Conservation (phyloP, 2,113 vertebrate genomes). For the Erpornis zantholeuca region DNA sequence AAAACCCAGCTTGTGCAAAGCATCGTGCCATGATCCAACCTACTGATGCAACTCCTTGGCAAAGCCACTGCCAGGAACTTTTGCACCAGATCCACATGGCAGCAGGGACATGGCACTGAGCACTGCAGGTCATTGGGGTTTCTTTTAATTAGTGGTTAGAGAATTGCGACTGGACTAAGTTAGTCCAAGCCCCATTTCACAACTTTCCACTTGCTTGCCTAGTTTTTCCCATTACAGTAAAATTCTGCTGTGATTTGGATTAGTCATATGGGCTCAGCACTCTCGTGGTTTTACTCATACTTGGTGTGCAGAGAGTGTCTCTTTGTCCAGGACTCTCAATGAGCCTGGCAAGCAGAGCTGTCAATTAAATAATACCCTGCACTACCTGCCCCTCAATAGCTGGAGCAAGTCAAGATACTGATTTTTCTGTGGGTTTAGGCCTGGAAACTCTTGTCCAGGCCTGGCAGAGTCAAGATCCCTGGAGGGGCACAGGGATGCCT, state of each 20-base stretch:
- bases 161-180: neutral
- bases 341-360: neutral
- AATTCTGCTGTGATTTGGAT: constrained; percentile 42
- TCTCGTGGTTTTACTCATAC: constrained; percentile 29
- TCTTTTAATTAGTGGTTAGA: constrained; percentile 32
- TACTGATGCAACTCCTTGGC: constrained; percentile 22
- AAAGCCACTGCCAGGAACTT: neutral
- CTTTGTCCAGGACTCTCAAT: neutral
- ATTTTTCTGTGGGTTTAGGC: neutral
- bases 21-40: neutral
- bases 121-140: neutral
- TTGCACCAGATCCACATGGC: constrained; percentile 27
- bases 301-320: neutral
- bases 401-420: neutral
- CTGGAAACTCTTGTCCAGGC: neutral
- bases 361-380: neutral
- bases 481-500: neutral
- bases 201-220: constrained; percentile 60
- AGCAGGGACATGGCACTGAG: neutral
- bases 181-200: constrained; percentile 45
- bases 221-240: constrained; percentile 62
- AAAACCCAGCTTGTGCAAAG: constrained; percentile 14
- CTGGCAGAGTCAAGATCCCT: neutral
- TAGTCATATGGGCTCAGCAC: neutral
- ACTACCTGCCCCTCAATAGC: neutral